Base-by-base conservation (phyloP, 2,797 vertebrate species). In the Enoplosus armatus region DNA sequence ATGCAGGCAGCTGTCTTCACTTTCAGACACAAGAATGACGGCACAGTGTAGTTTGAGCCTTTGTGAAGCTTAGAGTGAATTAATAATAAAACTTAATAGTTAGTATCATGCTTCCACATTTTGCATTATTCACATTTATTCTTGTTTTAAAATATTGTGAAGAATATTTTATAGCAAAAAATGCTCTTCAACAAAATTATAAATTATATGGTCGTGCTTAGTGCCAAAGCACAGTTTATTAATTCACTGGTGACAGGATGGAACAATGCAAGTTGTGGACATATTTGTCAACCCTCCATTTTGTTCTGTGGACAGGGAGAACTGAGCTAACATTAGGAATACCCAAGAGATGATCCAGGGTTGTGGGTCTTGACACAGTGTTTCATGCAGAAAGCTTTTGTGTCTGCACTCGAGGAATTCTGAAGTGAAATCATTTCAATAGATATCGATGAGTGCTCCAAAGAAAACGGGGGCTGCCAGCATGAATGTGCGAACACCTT, bases 371-470 rank as follows among this genome's bases (percentile, higher is more conserved):
- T 20, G 8, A 47, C 41, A 43, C 48, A 45, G 18, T 18, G 16
- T 45, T 45, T 45, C 16, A 18, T 20, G 20, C 43, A 45, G 43
- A 20, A 45, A 45, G 16, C 53, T 22, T 80, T 58, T 75, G 43
- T 53, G 55, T 20, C 18, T 47, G 27, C n/a, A 11, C 27, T 72
- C 51, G 58, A 33, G 24, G 2, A 43, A 54, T 33, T 39, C 5
- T 62, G 1, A 76, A 41, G 26, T 54, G 18, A 68, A 55, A 10
- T 35, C 77, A 55, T 83, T 48, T 60, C 37, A 2, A 79, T 94
- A 99, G 98, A 99, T 93, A 97, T 98, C 77, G 98, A 99, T 0
- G 98, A 99, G 91, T 99, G 98, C 87, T 98, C 97, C 48, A 97
- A 97, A 89, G 97, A 97, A 72, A 99, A 98, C 0, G 98, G 97